Conservation (phyloP, 2,888 invertebrate genomes). For the Sicus ferrugineus region DNA sequence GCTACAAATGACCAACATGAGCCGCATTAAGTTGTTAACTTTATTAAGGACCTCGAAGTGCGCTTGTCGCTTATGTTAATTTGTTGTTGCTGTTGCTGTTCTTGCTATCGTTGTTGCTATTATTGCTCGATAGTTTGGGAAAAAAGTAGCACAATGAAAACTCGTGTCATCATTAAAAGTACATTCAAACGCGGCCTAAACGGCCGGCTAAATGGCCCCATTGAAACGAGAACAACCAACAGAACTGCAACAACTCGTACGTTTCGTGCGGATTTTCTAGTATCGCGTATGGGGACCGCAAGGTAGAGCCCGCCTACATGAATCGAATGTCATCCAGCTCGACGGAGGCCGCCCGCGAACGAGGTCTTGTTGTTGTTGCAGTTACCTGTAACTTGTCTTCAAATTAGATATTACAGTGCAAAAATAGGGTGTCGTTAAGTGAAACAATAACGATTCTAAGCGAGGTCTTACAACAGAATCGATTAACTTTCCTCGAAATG, state of each 20-base stretch:
- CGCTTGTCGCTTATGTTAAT: slow-evolving; percentile 22
- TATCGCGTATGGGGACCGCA: background rate
- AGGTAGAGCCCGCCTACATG: background rate
- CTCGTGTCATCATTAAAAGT: slow-evolving; percentile 56
- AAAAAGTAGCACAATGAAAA: slow-evolving; percentile 38
- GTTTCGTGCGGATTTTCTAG: background rate
- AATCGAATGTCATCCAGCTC: no score
- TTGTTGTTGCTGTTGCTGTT: slow-evolving; percentile 12
- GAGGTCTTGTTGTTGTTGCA: background rate
- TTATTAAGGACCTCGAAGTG: slow-evolving; percentile 26
- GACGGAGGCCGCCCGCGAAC: slow-evolving; percentile 23
- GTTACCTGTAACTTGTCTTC: background rate
- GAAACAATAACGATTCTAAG: no score
- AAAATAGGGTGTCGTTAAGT: slow-evolving; percentile 9
- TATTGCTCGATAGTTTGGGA: slow-evolving; percentile 4
- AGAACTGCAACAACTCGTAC: background rate
- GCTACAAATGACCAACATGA: slow-evolving; percentile 47
- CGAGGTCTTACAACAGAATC: no score
- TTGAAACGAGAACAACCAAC: background rate
- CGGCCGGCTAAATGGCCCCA: background rate
- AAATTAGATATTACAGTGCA: background rate
- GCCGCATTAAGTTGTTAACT: slow-evolving; percentile 42
- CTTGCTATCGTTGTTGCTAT: background rate
- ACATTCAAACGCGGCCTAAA: slow-evolving; percentile 22
- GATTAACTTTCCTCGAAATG: background rate